A percentile compares a stretch with the other conserved stretches of the same genome.
Conservation (phyloP, 1,140 invertebrate species). For the Ganaspis sp. region DNA sequence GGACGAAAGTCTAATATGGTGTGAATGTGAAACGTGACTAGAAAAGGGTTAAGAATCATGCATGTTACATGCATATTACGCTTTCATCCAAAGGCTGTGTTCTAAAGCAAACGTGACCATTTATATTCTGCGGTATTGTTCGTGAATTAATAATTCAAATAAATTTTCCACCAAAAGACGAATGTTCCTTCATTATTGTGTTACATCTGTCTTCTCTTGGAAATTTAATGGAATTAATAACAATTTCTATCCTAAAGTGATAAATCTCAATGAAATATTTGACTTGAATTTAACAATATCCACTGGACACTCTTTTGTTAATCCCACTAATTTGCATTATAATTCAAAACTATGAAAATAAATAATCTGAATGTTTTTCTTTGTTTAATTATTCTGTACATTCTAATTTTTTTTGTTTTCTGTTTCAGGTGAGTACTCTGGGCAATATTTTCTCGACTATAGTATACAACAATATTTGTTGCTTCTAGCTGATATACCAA, state of each 20-base stretch:
- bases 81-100: not conserved
- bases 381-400: too few species aligned
- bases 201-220: not conserved
- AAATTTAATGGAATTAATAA: slow-evolving; percentile 11
- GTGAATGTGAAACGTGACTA: not conserved
- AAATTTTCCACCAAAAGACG: not conserved
- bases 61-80: not conserved
- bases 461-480: too few species aligned
- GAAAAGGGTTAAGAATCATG: slow-evolving; percentile 11
- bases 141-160: slow-evolving; percentile 10
- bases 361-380: too few species aligned
- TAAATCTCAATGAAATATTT: not conserved
- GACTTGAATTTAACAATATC: not conserved
- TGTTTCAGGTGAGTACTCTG: too few species aligned
- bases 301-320: not conserved
- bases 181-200: slow-evolving; percentile 9
- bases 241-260: not conserved
- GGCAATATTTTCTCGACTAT: too few species aligned
- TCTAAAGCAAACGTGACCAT: not conserved
- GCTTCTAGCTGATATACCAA: too few species aligned
- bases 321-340: not conserved
- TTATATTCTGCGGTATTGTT: not conserved
- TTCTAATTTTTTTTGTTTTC: too few species aligned
- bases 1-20: not conserved
- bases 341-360: too few species aligned